phyloP scores from a whole-genome alignment of 2,888 invertebrate species.

The Philopedon plagiatum region DNA sequence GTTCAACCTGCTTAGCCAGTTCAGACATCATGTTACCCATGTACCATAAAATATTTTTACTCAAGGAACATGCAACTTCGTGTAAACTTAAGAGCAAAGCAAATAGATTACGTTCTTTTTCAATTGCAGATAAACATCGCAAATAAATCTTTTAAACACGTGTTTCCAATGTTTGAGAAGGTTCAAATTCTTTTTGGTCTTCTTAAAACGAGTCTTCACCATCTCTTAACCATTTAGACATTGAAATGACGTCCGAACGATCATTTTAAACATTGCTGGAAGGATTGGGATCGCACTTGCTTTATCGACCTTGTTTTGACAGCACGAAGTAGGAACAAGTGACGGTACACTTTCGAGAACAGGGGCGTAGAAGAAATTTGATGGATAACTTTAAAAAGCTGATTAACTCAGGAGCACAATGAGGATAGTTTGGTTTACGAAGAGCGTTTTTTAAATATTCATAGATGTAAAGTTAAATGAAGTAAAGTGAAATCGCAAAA shows the following conservation, averaged over 20 bases:
- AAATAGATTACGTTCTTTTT: slow-evolving; percentile 30
- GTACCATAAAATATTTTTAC: slow-evolving; percentile 6
- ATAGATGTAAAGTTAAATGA: no score
- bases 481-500: no score
- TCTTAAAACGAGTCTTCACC: slow-evolving; percentile 26
- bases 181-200: slow-evolving; percentile 26
- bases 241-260: slow-evolving; percentile 20
- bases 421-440: no score
- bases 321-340: slow-evolving; percentile 13
- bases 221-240: slow-evolving; percentile 18
- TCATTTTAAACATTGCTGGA: slow-evolving; percentile 8
- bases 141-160: slow-evolving; percentile 41
- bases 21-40: background rate
- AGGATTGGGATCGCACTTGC: slow-evolving; percentile 30
- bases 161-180: slow-evolving; percentile 33
- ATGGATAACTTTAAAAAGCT: background rate
- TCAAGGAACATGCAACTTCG: background rate
- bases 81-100: slow-evolving; percentile 15
- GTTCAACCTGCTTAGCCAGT: background rate
- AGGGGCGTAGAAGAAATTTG: slow-evolving; percentile 14
- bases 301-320: slow-evolving; percentile 36
- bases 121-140: slow-evolving; percentile 37
- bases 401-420: no score
- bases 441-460: no score
- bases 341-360: slow-evolving; percentile 11